Base-by-base conservation (phyloP, 2,113 vertebrate genomes). In the Salminus brasiliensis region DNA sequence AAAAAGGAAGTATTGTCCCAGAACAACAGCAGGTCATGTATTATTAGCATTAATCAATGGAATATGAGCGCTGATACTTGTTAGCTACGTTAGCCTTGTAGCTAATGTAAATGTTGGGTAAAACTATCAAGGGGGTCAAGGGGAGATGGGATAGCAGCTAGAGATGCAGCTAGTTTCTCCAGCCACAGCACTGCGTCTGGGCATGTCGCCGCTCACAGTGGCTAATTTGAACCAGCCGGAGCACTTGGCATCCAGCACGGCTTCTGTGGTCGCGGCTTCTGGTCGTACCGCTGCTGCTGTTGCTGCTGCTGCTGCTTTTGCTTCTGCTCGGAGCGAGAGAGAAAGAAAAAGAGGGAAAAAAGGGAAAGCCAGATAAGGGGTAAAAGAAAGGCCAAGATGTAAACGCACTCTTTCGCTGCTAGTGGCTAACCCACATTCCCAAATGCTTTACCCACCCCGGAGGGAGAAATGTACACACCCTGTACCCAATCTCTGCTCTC, bases 211-310 rank as follows among this genome's bases (percentile, higher is more conserved):
- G 86, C 91, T 90, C 86, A 88, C 89, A 84, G 85, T 83, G 91
- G 86, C 89, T 92, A 92, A 93, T 93, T 92, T 90, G 90, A 91
- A 91, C 88, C 91, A 93, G 90, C 87, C 89, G 86, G 87, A 79
- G 32, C 80, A 88, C 85, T 92, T 92, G 90, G 92, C 90, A 91
- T 88, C 78, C 81, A 83, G 82, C 59, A 73, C 84, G 80, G 88
- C 88, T 91, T 88, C 86, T 91, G 91, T 87, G 91, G 91, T 91
- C 85, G 74, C 73, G 85, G 89, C 85, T 91, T 89, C 88, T 90
- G 89, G 89, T 91, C 74, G 23, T 85, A 80, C 84, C 87, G 82
- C 88, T 81, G 30, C 81, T 66, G 76, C 67, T 71, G 76, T 23
- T 67, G 74, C 1, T 27, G n/a, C n/a, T n/a, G n/a, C 84, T 87